A percentile compares a stretch with the other conserved stretches of the same genome.
phyloP scores from a whole-genome alignment of 23 tunicate species.

The Diplosoma virens region DNA sequence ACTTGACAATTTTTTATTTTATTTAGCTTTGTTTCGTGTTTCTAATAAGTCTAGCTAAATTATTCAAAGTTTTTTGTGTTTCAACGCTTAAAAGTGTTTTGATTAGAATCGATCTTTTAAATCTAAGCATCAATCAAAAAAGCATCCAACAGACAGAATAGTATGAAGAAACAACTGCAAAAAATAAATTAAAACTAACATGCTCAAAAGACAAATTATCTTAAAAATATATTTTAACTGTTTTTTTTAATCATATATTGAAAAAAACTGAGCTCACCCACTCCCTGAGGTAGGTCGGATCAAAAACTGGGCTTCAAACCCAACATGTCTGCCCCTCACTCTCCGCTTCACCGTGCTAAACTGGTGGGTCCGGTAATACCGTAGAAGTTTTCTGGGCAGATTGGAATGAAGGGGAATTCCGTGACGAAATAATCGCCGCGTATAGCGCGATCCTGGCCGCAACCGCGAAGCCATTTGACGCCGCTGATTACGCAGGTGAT shows the following conservation, averaged over 20 bases:
- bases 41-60: too few species aligned
- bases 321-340: slow-evolving; percentile 52
- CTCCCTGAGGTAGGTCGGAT: slow-evolving; percentile 64
- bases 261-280: slow-evolving; percentile 60
- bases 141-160: too few species aligned
- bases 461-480: background rate
- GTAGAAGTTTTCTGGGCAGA: slow-evolving; percentile 6
- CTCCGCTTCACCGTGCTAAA: slow-evolving; percentile 2
- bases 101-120: too few species aligned
- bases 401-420: slow-evolving; percentile 11
- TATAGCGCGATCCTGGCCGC: background rate
- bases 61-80: too few species aligned
- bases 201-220: too few species aligned
- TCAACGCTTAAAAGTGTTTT: too few species aligned
- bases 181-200: background rate
- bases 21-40: too few species aligned
- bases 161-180: too few species aligned
- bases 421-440: slow-evolving; percentile 47
- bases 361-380: background rate
- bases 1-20: too few species aligned
- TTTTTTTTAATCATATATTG: background rate
- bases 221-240: background rate
- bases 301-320: slow-evolving; percentile 81
- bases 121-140: too few species aligned
- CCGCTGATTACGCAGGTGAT: background rate